Evolutionary conservation across 2,888 invertebrate species (phyloP), one percentile per base, ranked within the genome.

Genomic region (Chymomyza caudatula): DNA sequence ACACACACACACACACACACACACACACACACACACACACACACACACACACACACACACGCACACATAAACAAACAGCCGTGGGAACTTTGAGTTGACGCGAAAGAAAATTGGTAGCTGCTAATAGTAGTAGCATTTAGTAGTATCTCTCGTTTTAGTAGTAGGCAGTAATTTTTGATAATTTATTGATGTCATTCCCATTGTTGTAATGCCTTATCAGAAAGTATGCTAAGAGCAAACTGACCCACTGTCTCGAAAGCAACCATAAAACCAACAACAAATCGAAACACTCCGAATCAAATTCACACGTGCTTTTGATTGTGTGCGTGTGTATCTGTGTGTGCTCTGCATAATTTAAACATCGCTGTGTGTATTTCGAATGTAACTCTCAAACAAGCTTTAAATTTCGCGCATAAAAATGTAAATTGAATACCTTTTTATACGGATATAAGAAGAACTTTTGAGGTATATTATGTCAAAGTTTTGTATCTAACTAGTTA

Each of bases 41-140:
- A 17, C 19, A 19, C 13, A 22, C 51, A 22, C 60, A 51, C 56
- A 42, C 57, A 43, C 43, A 57, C 52, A 37, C 29, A 13, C 29
- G 6, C 0, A 23, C 23, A 2, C 23, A 23, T 4, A 81, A 71
- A 79, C 76, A 81, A 80, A 81, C 79, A 80, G 74, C 76, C 82
- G 79, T 80, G 79, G 82, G 79, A 80, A 80, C 73, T 77, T 78
- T 37, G 15, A 42, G 59, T 51, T 65, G 67, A 20, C 59, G 63
- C 63, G 63, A 71, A 74, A 69, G 71, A 57, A 22, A 29, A 61
- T 22, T 19, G 63, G 42, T 42, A 29, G 25, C 20, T 51, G 55
- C 17, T n/a, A n/a, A 37, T 17, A 58, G 62, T 57, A 29, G 58
- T 23, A 43, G 58, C 4, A 23, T 42, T 44, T 37, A 5, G 6